A percentile compares a stretch with the other conserved stretches of the same genome.
These are phyloP conservation scores for Watsonalla cultraria DNA, from an alignment of 2,888 invertebrate species.

Conservation along the genomic window DNA sequence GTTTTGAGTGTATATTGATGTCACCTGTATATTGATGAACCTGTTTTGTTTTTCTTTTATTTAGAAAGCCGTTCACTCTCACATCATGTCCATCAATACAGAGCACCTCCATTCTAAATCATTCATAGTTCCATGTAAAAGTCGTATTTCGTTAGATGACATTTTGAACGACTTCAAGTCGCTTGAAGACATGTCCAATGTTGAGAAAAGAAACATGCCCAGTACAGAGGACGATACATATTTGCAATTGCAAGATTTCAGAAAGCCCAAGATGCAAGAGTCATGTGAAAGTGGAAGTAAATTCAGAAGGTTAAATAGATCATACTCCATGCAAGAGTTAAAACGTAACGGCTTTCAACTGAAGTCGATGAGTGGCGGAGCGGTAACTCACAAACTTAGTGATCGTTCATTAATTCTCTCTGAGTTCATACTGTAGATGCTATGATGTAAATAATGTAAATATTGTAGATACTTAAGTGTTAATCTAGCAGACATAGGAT, in stretches of 20 bases:
- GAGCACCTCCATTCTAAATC: constrained; percentile 28
- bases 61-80: constrained; percentile 50
- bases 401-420: constrained; percentile 49
- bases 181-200: constrained; percentile 36
- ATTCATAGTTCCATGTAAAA: constrained; percentile 24
- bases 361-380: constrained; percentile 18
- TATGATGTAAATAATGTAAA: constrained; percentile 16
- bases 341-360: constrained; percentile 45
- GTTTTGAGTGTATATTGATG: constrained; percentile 10
- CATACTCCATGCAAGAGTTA: constrained; percentile 51
- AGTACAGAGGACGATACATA: constrained; percentile 21
- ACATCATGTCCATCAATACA: constrained; percentile 44
- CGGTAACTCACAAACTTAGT: constrained; percentile 26
- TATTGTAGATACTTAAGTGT: constrained; percentile 13
- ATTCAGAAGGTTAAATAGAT: constrained; percentile 41
- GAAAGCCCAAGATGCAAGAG: constrained; percentile 51
- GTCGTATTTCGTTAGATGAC: constrained; percentile 36
- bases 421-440: constrained; percentile 56
- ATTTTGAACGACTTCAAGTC: constrained; percentile 54
- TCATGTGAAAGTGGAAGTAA: constrained; percentile 21
- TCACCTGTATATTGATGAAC: constrained; percentile 14
- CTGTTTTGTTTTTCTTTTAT: constrained; percentile 30
- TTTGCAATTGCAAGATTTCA: constrained; percentile 52
- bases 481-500: not conserved
- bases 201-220: constrained; percentile 20